A percentile compares a stretch with the other conserved stretches of the same genome.
Conservation (phyloP, 2,888 invertebrate species). For the Mesorhabditis belari region DNA sequence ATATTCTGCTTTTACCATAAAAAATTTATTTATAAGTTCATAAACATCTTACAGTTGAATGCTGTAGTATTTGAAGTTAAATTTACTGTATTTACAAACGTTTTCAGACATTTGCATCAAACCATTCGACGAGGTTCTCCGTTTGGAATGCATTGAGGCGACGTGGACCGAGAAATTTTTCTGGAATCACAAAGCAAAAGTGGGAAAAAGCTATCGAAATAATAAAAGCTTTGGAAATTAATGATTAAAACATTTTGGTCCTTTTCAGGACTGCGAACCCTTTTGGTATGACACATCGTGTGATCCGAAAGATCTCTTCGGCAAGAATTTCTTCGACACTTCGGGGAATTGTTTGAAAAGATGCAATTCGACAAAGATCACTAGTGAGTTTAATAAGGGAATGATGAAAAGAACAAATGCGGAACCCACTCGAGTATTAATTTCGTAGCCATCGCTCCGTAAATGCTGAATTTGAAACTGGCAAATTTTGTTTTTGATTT, state of each 20-base stretch:
- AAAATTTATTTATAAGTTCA: too few relatives aligned
- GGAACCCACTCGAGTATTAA: neutral
- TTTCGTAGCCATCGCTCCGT: neutral
- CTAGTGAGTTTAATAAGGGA: neutral
- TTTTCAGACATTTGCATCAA: constrained; percentile 8
- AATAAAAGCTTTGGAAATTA: neutral
- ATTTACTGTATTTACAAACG: too few relatives aligned
- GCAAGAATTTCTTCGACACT: constrained; percentile 27
- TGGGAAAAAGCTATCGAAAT: constrained; percentile 9
- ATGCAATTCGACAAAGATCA: constrained; percentile 8
- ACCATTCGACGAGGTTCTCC: constrained; percentile 18
- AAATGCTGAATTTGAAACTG: neutral
- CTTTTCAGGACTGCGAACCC: constrained; percentile 33
- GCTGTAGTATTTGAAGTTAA: too few relatives aligned
- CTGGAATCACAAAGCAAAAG: constrained; percentile 20
- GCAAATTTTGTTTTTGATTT: too few relatives aligned
- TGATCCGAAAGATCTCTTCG: constrained; percentile 15
- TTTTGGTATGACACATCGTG: constrained; percentile 50
- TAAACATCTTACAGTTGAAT: too few relatives aligned
- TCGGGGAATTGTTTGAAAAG: constrained; percentile 12
- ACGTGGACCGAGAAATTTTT: constrained; percentile 29
- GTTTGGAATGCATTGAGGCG: constrained; percentile 26
- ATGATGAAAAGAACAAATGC: neutral
- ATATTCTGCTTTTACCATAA: too few relatives aligned
- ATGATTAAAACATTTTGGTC: neutral